Evolutionary conservation across 2,888 invertebrate species (phyloP).

Genomic region (Dryococelus australis): DNA sequence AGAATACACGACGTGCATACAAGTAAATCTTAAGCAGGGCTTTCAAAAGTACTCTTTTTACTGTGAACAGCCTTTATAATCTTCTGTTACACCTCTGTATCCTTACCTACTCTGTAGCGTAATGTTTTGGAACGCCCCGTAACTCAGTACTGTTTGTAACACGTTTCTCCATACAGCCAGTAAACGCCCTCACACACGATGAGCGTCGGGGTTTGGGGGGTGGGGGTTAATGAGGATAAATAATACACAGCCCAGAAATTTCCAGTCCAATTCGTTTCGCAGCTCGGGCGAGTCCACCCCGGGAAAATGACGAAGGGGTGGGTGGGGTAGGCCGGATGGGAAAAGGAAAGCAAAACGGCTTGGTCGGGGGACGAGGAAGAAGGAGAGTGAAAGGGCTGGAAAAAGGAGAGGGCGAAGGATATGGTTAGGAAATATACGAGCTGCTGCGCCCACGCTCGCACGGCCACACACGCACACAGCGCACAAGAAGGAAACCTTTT

Average conservation of each 20-base stretch:
- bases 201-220: neutral
- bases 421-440: conserved; percentile 5
- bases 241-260: neutral
- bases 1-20: too few relatives aligned
- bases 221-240: neutral
- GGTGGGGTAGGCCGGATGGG: neutral
- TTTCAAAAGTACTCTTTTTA: too few relatives aligned
- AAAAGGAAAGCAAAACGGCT: neutral
- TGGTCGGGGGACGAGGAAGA: neutral
- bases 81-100: too few relatives aligned
- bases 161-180: too few relatives aligned
- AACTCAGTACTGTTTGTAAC: too few relatives aligned
- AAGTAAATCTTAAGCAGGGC: too few relatives aligned
- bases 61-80: too few relatives aligned
- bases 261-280: conserved; percentile 16
- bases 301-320: neutral
- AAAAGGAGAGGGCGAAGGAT: neutral
- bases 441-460: neutral
- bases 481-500: neutral
- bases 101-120: neutral
- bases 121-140: neutral
- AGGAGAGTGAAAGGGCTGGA: neutral
- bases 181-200: neutral
- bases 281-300: neutral
- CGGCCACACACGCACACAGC: neutral